Conservation (phyloP, 30 jellyfish, hydroid and myxozoan genomes). For the Nemopilema nomurai region DNA sequence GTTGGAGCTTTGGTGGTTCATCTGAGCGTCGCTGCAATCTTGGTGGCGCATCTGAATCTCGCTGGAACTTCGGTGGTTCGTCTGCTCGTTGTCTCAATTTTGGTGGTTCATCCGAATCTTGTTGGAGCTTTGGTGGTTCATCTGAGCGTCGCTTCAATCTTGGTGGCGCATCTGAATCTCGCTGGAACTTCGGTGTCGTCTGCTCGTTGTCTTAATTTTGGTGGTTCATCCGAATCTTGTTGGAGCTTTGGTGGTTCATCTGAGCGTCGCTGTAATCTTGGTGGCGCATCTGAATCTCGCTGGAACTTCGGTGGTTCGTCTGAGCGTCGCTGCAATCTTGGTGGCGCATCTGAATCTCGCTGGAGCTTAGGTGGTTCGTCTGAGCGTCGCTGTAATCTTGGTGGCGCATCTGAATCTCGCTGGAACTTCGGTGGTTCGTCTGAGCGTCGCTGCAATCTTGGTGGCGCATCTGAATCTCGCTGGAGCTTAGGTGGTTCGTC, state of each 20-base stretch:
- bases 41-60: conserved; percentile 4
- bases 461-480: background rate
- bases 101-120: conserved; percentile 13
- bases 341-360: background rate
- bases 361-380: background rate
- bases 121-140: background rate
- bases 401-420: background rate
- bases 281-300: background rate
- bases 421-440: background rate
- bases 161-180: background rate
- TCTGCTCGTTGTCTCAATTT: background rate
- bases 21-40: background rate
- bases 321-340: background rate
- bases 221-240: conserved; percentile 6
- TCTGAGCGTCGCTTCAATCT: background rate
- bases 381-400: background rate
- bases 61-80: background rate
- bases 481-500: background rate
- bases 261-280: background rate
- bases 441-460: background rate
- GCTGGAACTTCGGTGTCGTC: background rate
- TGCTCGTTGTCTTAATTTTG: background rate
- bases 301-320: background rate
- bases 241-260: background rate
- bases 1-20: too few relatives aligned